Base-by-base conservation (phyloP, 2,888 invertebrate species). In the Acanthococcus lagerstroemiae region DNA sequence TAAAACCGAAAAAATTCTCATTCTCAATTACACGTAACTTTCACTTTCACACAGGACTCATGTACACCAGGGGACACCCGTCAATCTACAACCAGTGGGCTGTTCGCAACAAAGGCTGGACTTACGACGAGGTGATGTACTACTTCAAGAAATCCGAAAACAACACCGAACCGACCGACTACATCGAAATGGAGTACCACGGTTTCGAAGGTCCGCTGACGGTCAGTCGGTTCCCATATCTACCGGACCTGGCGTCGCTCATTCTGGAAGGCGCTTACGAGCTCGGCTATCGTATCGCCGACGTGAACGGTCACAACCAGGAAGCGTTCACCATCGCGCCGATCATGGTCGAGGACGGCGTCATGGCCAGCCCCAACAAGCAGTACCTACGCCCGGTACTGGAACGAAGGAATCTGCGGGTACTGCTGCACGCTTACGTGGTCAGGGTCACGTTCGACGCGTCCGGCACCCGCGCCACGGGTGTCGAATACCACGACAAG, bases 41-140 rank as follows among this genome's bases (percentile, higher is more conserved):
- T 37, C 3, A 2, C 4, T 9, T 19, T 9, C 48, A 48, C 19
- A 66, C 67, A 69, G 78, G 78, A 70, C 83, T 83, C 83, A 80
- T 80, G 71, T 81, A 82, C 73, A 77, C 80, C 1, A 74, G 84
- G 57, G 84, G 84, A 0, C 81, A 83, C 72, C 81, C 80, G 1
- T 76, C 78, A 6, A 88, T 90, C 73, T 90, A 86, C 77, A 85
- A 90, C 77, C 80, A 71, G 75, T 90, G 83, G 83, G 74, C 73
- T 5, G 72, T 77, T 61, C 83, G 82, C 6, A 80, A 80, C 69
- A 74, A 76, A 4, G 83, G 83, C 3, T 84, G 84, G 83, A 69
- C 72, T 44, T 78, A 74, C 71, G 72, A 75, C n/a, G 73, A 74
- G 27, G 72, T 76, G 21, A 70, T 78, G 46, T 72, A 73, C 6